Percentiles rank a stretch among this genome's conserved stretches.
Evolutionary conservation across 2,797 vertebrate genomes (phyloP).

Genomic region (Fistularia commersonii): DNA sequence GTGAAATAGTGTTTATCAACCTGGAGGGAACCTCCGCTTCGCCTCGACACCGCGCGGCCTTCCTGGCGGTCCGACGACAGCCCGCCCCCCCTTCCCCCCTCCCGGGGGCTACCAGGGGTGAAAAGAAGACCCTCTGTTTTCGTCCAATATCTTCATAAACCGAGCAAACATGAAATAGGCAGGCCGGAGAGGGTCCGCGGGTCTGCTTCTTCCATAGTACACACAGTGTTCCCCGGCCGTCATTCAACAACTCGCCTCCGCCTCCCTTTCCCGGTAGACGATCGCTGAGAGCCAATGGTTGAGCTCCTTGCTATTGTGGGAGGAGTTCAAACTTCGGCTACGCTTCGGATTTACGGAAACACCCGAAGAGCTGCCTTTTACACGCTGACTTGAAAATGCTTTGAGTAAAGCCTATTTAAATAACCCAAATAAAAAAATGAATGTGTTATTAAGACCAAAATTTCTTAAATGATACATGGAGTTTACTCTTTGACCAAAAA

Average conservation of each 20-base stretch:
- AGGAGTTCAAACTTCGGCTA: conserved; percentile 33
- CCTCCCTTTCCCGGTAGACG: conserved; percentile 33
- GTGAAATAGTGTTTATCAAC: conserved; percentile 36
- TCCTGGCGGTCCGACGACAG: conserved; percentile 4
- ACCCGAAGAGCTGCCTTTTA: conserved; percentile 17
- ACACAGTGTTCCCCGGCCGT: conserved; percentile 36
- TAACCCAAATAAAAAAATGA: no score
- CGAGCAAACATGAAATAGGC: conserved; percentile 10
- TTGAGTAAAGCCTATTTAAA: not conserved
- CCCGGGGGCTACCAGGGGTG: conserved; percentile 24
- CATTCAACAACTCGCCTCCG: conserved; percentile 52
- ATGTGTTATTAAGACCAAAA: no score
- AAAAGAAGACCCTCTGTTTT: conserved; percentile 35
- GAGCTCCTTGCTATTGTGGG: conserved; percentile 13
- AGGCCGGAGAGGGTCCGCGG: conserved; percentile 33
- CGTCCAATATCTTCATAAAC: conserved; percentile 21
- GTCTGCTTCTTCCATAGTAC: conserved; percentile 34
- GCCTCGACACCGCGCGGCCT: conserved; percentile 17
- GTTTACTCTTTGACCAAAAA: no score
- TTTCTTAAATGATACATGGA: no score
- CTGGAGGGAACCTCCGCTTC: conserved; percentile 34
- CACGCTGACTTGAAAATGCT: no score
- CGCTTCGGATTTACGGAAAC: conserved; percentile 32
- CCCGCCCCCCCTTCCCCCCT: conserved; percentile 37
- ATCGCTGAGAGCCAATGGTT: conserved; percentile 44